phyloP scores from a whole-genome alignment of 2,113 vertebrate species.

The Nycticorax nycticorax region DNA sequence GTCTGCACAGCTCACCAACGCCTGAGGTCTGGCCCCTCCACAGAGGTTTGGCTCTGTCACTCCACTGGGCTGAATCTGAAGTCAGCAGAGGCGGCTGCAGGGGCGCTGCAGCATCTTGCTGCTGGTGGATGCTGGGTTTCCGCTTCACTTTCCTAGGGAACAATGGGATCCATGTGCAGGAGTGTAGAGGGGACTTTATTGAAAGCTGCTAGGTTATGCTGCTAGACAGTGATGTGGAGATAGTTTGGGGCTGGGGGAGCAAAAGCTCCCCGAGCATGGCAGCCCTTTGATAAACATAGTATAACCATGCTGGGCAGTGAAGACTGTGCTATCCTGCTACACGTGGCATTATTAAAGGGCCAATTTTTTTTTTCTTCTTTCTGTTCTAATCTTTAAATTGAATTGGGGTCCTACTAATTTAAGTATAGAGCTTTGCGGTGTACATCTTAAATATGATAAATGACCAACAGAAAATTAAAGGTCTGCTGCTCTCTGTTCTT shows the following conservation, averaged over 20 bases:
- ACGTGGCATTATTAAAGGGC: not conserved
- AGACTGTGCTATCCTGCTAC: not conserved
- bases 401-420: no score
- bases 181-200: not conserved
- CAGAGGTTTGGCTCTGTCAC: not conserved
- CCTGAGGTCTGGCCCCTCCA: not conserved
- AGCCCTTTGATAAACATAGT: not conserved
- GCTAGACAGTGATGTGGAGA: not conserved
- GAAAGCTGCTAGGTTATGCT: not conserved
- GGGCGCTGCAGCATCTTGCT: not conserved
- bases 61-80: not conserved
- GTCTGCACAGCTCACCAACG: not conserved
- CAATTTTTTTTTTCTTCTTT: no score
- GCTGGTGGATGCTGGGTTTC: not conserved
- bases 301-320: not conserved
- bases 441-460: no score
- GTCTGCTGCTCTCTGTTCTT: not conserved
- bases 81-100: not conserved
- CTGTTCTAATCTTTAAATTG: no score
- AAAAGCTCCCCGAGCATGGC: not conserved
- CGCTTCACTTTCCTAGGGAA: conserved; percentile 23
- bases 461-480: no score
- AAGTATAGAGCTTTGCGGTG: no score
- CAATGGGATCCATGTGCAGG: not conserved
- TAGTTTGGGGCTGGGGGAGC: no score